These are phyloP conservation scores for Melanostoma mellinum DNA, from an alignment of 2,888 invertebrate genomes.

Conservation along the genomic window DNA sequence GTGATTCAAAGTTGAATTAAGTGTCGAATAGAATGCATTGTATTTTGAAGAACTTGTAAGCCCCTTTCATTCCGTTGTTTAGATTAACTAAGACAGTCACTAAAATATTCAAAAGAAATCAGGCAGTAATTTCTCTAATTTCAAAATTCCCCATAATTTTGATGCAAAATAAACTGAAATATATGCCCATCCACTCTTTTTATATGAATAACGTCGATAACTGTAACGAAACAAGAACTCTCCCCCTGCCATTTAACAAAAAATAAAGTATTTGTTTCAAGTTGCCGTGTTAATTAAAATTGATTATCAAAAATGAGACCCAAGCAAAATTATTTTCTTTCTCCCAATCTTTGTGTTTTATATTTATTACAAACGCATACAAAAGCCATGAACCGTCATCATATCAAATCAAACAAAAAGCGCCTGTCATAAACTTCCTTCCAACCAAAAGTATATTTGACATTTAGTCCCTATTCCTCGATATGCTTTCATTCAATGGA, in stretches of 20 bases:
- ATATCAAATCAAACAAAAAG: slow-evolving; percentile 57
- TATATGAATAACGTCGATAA: no score
- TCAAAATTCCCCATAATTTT: no score
- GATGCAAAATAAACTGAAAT: no score
- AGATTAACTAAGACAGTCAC: no score
- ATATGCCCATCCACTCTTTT: no score
- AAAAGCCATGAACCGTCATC: slow-evolving; percentile 49
- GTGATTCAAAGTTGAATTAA: no score
- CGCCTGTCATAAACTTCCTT: slow-evolving; percentile 67
- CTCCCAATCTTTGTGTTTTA: neutral
- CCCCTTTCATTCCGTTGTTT: no score
- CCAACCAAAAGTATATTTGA: slow-evolving; percentile 47
- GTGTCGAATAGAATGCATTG: no score
- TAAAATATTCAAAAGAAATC: no score
- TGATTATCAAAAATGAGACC: slow-evolving; percentile 60
- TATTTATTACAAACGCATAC: slow-evolving; percentile 3
- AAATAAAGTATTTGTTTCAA: slow-evolving; percentile 44
- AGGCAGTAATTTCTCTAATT: no score
- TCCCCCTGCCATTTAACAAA: neutral
- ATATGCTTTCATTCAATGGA: slow-evolving; percentile 9
- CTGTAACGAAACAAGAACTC: neutral
- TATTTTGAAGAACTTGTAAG: no score
- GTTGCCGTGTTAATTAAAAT: slow-evolving; percentile 63
- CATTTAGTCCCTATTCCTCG: slow-evolving; percentile 50
- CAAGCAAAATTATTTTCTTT: slow-evolving; percentile 33